Evolutionary conservation across 2,888 invertebrate genomes (phyloP).

Genomic region (Oscheius sp.): DNA sequence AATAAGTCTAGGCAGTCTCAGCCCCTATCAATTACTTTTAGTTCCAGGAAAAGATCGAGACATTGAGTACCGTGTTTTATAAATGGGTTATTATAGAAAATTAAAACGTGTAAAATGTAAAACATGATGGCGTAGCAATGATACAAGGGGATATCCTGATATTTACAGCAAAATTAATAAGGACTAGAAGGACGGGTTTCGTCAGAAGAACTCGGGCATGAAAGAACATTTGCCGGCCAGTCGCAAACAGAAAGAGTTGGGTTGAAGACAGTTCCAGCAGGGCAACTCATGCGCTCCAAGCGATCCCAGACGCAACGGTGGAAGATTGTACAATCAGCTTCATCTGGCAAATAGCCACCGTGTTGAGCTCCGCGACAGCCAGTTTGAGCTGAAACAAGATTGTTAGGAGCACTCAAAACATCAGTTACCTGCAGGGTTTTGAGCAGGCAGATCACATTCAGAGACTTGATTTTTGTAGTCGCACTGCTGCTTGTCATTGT

Average conservation of each 20-base stretch:
- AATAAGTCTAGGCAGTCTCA: no score
- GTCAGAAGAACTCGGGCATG: conserved; percentile 37
- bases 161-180: conserved; percentile 7
- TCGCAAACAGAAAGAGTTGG: conserved; percentile 67
- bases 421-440: conserved; percentile 23
- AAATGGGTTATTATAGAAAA: conserved; percentile 16
- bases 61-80: not conserved
- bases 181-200: not conserved
- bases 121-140: conserved; percentile 13
- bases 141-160: not conserved
- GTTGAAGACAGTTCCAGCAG: conserved; percentile 65
- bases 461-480: conserved; percentile 64
- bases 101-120: conserved; percentile 8
- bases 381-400: conserved; percentile 7
- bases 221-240: conserved; percentile 57
- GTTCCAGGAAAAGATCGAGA: no score
- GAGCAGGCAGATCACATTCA: conserved; percentile 40
- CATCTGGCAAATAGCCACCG: conserved; percentile 59
- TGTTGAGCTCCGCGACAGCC: conserved; percentile 46
- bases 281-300: conserved; percentile 59
- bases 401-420: not conserved
- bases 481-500: conserved; percentile 60
- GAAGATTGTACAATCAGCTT: conserved; percentile 57
- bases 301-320: conserved; percentile 68
- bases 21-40: no score